Base-by-base conservation (phyloP, 2,888 invertebrate species). In the Erannis defoliaria region DNA sequence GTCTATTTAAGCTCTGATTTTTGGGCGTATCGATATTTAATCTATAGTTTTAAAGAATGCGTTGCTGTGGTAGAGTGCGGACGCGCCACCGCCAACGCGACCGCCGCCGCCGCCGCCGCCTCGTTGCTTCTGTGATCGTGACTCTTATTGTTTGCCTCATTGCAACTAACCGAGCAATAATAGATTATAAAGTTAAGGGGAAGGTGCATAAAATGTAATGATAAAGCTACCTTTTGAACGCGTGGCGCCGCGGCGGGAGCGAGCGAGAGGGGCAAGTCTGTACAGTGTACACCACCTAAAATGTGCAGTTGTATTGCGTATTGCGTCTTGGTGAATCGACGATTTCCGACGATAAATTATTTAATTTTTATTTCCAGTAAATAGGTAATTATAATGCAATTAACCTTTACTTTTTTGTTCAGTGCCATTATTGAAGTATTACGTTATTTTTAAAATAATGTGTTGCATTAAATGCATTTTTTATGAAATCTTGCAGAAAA, bases 371-470 rank as follows among this genome's bases (percentile, higher is more conserved):
- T 74, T 81, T 80, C 75, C 77, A 78, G 73, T 78, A 79, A 76
- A 80, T 76, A 78, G 75, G 75, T 82, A 75, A 56, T 55, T 48
- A 51, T 62, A 63, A 81, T 78, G 73, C 75, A 80, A 77, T 81
- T 76, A 78, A 80, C 74, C 75, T 81, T 84, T 83, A 74, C 78
- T 83, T 86, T 58, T 86, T 86, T 85, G 76, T 89, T 89, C 88
- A 86, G 91, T 91, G 91, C 91, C 91, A 91, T 91, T 89, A 82
- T 84, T 81, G 84, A 86, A 89, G 88, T 89, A 89, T 91, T 90
- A 86, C 84, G 86, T 90, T 90, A 89, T 90, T 89, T 91, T 88
- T 75, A 85, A 87, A 88, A 87, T 86, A 85, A 86, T 89, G 85
- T 88, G 86, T 88, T 88, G 91, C 91, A 92, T 92, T 73, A 86